Evolutionary conservation across 2,797 vertebrate genomes (phyloP), one percentile per base, ranked within the genome.

Genomic region (Melanotaenia boesemani): DNA sequence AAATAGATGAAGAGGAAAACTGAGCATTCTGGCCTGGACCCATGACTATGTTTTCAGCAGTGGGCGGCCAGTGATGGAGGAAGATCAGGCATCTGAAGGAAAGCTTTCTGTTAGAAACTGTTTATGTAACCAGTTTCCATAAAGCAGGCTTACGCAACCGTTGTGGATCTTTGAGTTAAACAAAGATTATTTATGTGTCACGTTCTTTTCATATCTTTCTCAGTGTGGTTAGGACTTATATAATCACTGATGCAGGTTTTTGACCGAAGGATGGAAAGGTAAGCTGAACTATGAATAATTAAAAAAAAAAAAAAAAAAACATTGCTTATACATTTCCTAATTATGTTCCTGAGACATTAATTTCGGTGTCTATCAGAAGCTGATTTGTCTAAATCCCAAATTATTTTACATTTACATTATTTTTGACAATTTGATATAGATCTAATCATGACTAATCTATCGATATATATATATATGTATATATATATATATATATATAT

Each of bases 41-140:
- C 16, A 4, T 1, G 11, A 60, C 64, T 67, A 61, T 1, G 3
- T 54, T 85, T 64, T 65, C 74, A 77, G 61, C 68, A 36, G 46
- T 70, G 70, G 63, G 63, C 4, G 72, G 67, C 67, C 70, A 76
- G 77, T 71, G 63, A 63, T 75, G 76, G 70, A 83, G 54, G 64
- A 80, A 26, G 37, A 72, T 72, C 84, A 75, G 76, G 32, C 30
- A 57, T 77, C 30, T 50, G 59, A 60, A 62, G 62, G 61, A 66
- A 67, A 34, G 6, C 30, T 54, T 30, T 30, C 28, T 30, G 28
- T 30, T 30, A 30, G 28, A 30, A 30, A 30, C 28, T 30, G 10
- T 81, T 83, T 77, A 83, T 57, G 64, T 77, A 81, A 83, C 67
- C 67, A 24, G 26, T 9, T 26, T 16, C 41, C 66, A 76, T 65